Evolutionary conservation across 2,888 invertebrate species (phyloP), one percentile per base, ranked within the genome.

Genomic region (Cephus pygmeus): DNA sequence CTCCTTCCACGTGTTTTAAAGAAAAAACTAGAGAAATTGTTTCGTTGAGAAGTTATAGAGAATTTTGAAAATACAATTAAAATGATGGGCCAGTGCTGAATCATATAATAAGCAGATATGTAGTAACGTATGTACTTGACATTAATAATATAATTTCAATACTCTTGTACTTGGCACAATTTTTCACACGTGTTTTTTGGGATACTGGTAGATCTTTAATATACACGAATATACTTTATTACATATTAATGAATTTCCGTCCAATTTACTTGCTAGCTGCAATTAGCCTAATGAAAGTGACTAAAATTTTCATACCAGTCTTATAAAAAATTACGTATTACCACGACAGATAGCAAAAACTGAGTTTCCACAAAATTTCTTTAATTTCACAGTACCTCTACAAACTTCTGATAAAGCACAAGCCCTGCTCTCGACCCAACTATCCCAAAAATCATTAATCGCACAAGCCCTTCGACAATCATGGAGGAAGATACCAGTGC

Each of bases 401-500:
- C 4, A 56, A 9, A 23, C 56, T 56, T 56, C 56, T 23, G 2
- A 56, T 56, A 56, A 56, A 9, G 15, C 23, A 56, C 9, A 9
- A 56, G 9, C 23, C 9, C 15, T 23, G 36, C 36, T 36, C 12
- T 23, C 15, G 15, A 40, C 1, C 40, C 1, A 56, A 56, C 9
- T 23, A 9, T 23, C 56, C 9, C 9, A 56, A 9, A 9, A 56
- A 0, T 9, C 9, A 23, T 23, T 56, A 9, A 56, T 56, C 23
- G 1, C 9, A 6, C 23, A 23, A 56, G 56, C 23, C 9, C 23
- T 56, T 56, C 23, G 56, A 0, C 2, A 15, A 79, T 69, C 33
- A 87, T 87, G 86, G 81, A 85, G 30, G 85, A 84, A 34, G 81
- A 83, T 12, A 85, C 85, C 11, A 81, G 40, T 4, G 74, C 86